Evolutionary conservation across 2,888 invertebrate genomes (phyloP), one percentile per base, ranked within the genome.

Genomic region (Chromoteleia sp.): DNA sequence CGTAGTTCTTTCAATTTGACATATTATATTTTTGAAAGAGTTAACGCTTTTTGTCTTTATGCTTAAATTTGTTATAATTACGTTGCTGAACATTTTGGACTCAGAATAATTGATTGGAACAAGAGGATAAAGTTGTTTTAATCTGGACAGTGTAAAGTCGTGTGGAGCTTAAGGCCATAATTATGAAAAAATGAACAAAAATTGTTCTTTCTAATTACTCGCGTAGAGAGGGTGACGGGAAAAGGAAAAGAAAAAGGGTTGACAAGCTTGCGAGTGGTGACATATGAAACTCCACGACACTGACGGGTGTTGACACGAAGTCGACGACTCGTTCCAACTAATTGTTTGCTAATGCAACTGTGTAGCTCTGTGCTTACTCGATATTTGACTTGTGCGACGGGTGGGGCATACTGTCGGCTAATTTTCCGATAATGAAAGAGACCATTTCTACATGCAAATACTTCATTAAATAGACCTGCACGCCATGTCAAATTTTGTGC

Each of bases 341-440:
- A 86, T 86, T 87, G 86, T 87, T 86, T 85, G 78, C 83, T 82
- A 75, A 84, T 85, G 85, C 83, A 85, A 82, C 81, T 70, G 79
- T 77, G 58, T 36, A 70, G 48, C 58, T 74, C 76, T 83, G 63
- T 71, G 82, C 79, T 82, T 83, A 78, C 73, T 81, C 75, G 83
- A 67, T 81, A 83, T 87, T 87, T 87, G 83, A 80, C 82, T 86
- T 85, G 73, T 59, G 30, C 74, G 54, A 63, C 75, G 73, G 59
- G 63, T 30, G 50, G 56, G 45, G 48, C 29, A 43, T 43, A 59
- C 56, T 19, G 43, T 41, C 41, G 25, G 52, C 74, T 63, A 75
- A 80, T 68, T 80, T 54, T 63, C 68, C 56, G 25, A 67, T 70
- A 59, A 59, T 63, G 67, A 79, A 73, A 67, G 41, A 68, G 43